These are phyloP conservation scores for Athalia cordata DNA, from an alignment of 2,888 invertebrate genomes.

Conservation along the genomic window DNA sequence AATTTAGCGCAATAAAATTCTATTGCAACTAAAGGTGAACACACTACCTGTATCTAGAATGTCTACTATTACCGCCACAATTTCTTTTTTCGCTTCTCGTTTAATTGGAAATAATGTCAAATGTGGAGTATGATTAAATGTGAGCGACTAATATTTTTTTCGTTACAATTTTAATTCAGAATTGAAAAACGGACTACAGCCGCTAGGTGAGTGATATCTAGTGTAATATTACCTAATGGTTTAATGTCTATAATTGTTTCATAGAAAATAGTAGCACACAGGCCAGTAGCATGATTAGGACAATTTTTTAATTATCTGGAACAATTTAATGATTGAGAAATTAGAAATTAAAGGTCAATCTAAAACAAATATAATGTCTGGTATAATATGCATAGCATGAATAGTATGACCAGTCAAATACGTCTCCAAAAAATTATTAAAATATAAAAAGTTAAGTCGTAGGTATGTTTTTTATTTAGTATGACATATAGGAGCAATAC, in stretches of 20 bases:
- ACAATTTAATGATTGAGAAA: conserved; percentile 2
- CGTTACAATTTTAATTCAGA: too few species aligned
- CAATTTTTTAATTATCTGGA: not conserved
- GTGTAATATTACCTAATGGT: not conserved
- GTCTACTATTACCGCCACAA: not conserved
- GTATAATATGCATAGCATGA: too few species aligned
- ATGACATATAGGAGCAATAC: conserved; percentile 4
- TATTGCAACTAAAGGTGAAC: conserved; percentile 29
- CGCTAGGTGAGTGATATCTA: conserved; percentile 15
- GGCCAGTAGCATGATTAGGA: conserved; percentile 7
- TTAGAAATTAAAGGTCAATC: not conserved
- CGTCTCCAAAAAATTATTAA: not conserved
- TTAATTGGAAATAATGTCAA: not conserved
- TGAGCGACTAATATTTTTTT: not conserved
- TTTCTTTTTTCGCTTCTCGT: conserved; percentile 1
- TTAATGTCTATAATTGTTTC: conserved; percentile 2
- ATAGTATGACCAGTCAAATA: too few species aligned
- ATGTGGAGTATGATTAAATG: conserved; percentile 8
- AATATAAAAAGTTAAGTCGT: not conserved
- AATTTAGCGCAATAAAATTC: conserved; percentile 20
- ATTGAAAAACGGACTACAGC: not conserved
- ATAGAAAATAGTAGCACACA: conserved; percentile 19
- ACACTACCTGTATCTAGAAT: conserved; percentile 39
- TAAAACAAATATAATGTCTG: not conserved
- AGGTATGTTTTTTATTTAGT: conserved; percentile 2